These are phyloP conservation scores for Cyrtonyx montezumae DNA, from an alignment of 2,113 vertebrate species.

Conservation along the genomic window DNA sequence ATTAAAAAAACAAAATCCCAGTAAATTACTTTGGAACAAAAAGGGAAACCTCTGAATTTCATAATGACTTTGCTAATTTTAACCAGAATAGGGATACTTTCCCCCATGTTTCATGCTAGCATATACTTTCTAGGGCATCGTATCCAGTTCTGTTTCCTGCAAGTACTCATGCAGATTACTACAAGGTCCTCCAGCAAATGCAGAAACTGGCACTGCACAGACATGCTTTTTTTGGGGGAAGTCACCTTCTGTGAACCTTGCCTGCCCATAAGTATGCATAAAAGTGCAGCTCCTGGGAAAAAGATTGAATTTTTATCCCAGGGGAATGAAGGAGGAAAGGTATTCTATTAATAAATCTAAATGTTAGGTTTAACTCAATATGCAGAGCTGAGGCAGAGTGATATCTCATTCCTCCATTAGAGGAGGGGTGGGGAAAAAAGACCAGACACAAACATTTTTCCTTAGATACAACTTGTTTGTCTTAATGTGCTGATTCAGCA, in stretches of 20 bases:
- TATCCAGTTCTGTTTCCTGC: constrained; percentile 67
- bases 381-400: not conserved
- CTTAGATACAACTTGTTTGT: not conserved
- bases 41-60: constrained; percentile 62
- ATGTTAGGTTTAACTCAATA: constrained; percentile 27
- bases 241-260: constrained; percentile 66
- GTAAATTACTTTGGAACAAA: constrained; percentile 55
- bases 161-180: constrained; percentile 54
- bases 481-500: not conserved
- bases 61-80: constrained; percentile 34
- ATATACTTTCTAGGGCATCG: constrained; percentile 16
- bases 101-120: constrained; percentile 32
- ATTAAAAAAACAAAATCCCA: constrained; percentile 27
- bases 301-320: constrained; percentile 29
- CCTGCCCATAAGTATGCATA: constrained; percentile 50
- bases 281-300: constrained; percentile 25
- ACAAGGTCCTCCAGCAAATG: constrained; percentile 53
- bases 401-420: not conserved
- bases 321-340: not conserved
- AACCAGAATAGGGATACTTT: constrained; percentile 22
- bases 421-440: not conserved
- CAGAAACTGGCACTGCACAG: constrained; percentile 56
- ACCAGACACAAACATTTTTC: not conserved
- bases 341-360: constrained; percentile 38
- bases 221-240: constrained; percentile 53